Conservation (phyloP, 1,140 invertebrate genomes). For the Callitettix versicolor region DNA sequence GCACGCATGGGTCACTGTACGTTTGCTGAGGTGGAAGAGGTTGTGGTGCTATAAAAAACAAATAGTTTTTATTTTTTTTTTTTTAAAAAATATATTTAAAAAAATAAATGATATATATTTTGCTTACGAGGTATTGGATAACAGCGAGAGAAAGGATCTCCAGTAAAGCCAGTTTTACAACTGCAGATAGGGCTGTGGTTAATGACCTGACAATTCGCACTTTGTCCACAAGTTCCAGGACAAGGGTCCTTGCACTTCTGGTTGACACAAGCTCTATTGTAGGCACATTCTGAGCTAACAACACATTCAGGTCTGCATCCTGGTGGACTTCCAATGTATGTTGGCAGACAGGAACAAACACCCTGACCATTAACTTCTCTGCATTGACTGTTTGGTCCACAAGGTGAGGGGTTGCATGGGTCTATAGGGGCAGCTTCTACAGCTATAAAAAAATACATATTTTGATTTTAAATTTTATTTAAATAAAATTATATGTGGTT, state of each 20-base stretch:
- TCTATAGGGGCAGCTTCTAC: conserved; percentile 30
- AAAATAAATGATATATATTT: too few species aligned
- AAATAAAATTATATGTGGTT: not conserved
- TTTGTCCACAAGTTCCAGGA: conserved; percentile 36
- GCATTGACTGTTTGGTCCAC: too few species aligned
- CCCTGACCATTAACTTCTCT: conserved; percentile 37
- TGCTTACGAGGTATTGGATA: conserved; percentile 36
- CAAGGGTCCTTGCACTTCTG: conserved; percentile 45
- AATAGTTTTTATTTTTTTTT: conserved; percentile 8
- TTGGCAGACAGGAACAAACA: conserved; percentile 39
- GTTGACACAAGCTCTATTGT: conserved; percentile 37
- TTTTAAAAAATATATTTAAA: too few species aligned
- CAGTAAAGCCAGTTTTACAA: conserved; percentile 38
- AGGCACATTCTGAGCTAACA: conserved; percentile 37
- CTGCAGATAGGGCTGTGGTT: conserved; percentile 47
- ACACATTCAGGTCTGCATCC: conserved; percentile 40
- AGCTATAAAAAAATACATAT: conserved; percentile 21
- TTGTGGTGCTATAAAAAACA: conserved; percentile 26
- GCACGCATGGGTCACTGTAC: conserved; percentile 32
- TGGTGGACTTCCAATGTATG: conserved; percentile 41
- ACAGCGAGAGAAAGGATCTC: conserved; percentile 46
- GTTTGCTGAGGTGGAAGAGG: conserved; percentile 22
- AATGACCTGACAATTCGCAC: conserved; percentile 40
- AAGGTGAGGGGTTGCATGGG: conserved; percentile 44
- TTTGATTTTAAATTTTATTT: not conserved